These are phyloP conservation scores for Centropus unirufus DNA, from an alignment of 2,113 vertebrate genomes.

Conservation along the genomic window DNA sequence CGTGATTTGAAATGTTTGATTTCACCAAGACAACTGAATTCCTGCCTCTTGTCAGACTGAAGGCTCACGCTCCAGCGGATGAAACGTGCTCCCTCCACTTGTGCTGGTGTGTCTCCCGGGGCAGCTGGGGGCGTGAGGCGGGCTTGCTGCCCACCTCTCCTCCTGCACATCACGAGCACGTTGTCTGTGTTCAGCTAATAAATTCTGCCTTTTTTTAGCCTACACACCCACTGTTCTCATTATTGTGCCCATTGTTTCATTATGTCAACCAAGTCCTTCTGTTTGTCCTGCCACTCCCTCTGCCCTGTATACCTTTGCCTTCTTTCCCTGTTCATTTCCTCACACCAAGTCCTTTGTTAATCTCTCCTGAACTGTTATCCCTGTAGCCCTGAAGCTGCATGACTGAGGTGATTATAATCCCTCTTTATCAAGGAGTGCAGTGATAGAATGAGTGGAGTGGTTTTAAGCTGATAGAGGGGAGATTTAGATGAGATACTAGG, in stretches of 20 bases:
- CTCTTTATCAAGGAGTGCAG: too few relatives aligned
- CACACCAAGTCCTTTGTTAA: background rate
- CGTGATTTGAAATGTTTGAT: background rate
- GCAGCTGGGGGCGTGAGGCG: background rate
- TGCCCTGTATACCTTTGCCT: background rate
- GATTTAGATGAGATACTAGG: too few relatives aligned
- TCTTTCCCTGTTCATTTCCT: background rate
- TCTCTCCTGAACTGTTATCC: background rate
- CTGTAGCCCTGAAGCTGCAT: background rate
- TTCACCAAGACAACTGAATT: background rate
- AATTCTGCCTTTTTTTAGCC: slow-evolving; percentile 19
- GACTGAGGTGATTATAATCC: background rate
- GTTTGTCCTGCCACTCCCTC: slow-evolving; percentile 64
- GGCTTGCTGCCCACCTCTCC: background rate
- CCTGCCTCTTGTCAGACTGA: background rate
- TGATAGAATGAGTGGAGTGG: too few relatives aligned
- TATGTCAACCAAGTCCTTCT: background rate
- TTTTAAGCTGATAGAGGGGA: too few relatives aligned
- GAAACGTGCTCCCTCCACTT: accelerated
- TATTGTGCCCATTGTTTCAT: slow-evolving; percentile 48
- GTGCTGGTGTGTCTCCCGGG: accelerated
- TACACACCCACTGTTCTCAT: background rate
- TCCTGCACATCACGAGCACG: background rate
- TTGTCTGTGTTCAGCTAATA: background rate
- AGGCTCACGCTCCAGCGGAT: background rate